Evolutionary conservation across 2,113 vertebrate genomes (phyloP).

Genomic region (Heloderma charlesbogerti): DNA sequence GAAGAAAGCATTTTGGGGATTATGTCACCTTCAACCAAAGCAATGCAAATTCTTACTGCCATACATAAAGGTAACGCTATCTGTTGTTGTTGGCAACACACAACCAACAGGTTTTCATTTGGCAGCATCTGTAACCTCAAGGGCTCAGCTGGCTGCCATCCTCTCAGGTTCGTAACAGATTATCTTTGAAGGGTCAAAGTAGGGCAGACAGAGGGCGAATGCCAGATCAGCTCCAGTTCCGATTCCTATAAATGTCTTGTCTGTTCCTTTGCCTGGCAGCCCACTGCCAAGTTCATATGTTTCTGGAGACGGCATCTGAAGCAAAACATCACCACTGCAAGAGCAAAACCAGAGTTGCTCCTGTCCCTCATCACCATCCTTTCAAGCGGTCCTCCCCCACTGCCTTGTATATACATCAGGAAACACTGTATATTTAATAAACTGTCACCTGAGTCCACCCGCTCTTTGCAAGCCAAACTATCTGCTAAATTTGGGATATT

Average conservation of each 20-base stretch:
- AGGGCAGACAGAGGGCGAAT: not conserved
- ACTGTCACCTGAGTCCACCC: conserved; percentile 74
- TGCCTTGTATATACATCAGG: not conserved
- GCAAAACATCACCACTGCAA: conserved; percentile 6
- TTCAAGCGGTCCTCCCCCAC: not conserved
- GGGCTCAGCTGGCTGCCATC: not conserved
- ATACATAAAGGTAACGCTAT: not conserved
- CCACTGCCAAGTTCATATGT: not conserved
- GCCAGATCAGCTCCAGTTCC: conserved; percentile 24
- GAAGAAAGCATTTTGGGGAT: not conserved
- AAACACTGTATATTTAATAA: conserved; percentile 22
- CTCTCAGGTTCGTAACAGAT: not conserved
- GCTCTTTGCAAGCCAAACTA: conserved; percentile 64
- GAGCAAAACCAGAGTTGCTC: not conserved
- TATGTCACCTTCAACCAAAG: not conserved
- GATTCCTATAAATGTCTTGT: not conserved
- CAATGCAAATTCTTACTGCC: accelerated
- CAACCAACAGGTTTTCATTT: not conserved
- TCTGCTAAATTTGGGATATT: conserved; percentile 89
- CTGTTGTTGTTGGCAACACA: not conserved
- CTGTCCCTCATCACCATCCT: not conserved
- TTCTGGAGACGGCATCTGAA: conserved; percentile 8
- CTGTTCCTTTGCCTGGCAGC: not conserved
- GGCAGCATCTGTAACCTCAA: not conserved
- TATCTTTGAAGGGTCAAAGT: conserved; percentile 22